phyloP scores from a whole-genome alignment of 2,888 invertebrate species.

The Atrina japonica region DNA sequence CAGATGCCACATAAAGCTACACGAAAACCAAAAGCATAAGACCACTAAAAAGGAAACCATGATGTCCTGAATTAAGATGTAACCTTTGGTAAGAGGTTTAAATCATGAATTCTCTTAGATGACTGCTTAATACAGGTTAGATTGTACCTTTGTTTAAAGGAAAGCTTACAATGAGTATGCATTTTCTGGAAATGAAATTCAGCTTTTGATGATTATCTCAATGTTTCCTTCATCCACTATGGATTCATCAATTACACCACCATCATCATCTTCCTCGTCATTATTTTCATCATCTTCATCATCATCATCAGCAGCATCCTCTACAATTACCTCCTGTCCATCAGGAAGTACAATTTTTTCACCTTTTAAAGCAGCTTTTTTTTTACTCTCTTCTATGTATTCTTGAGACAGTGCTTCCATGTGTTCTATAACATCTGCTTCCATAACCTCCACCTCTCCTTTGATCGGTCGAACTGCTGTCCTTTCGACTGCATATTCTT shows the following conservation, averaged over 20 bases:
- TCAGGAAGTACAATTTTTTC: conserved; percentile 9
- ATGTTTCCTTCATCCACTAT: neutral
- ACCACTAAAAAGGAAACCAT: no score
- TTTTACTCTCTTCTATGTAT: conserved; percentile 1
- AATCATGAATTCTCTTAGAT: no score
- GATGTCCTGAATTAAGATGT: no score
- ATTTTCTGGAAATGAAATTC: no score
- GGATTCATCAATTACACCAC: neutral
- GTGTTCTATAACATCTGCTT: conserved; percentile 37
- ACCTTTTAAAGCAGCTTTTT: neutral
- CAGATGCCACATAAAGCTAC: no score
- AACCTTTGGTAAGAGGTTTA: no score
- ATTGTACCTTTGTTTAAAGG: no score
- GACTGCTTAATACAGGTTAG: no score
- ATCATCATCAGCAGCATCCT: conserved; percentile 1
- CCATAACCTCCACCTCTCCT: conserved; percentile 21
- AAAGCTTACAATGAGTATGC: no score
- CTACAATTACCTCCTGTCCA: conserved; percentile 19
- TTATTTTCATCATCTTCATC: no score
- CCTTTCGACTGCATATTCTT: conserved; percentile 21
- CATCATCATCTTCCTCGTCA: conserved; percentile 8
- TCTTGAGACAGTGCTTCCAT: conserved; percentile 26
- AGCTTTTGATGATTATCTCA: neutral
- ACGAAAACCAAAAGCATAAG: no score
- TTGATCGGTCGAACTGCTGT: conserved; percentile 1